Base-by-base conservation (phyloP, 2,888 invertebrate species). In the Synergus itoensis region DNA sequence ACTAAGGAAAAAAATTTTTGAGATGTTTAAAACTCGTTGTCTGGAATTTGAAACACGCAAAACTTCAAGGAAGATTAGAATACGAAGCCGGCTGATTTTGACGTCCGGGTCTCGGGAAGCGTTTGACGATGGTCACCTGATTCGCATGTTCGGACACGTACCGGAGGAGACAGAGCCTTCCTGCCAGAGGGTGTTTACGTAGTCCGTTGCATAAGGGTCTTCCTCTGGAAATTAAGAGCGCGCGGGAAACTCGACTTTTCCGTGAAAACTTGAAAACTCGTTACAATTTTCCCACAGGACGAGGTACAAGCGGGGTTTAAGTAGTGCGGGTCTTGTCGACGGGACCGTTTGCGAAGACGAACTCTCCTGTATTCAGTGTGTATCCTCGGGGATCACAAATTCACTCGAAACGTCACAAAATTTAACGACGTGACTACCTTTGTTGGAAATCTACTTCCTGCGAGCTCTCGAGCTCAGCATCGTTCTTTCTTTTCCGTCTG, bases 201-300 rank as follows among this genome's bases (percentile, higher is more conserved):
- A 86, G 83, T 82, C 80, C 84, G 85, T 89, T 89, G 88, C 89
- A 88, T 88, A 89, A 89, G 88, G 79, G 62, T 85, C 83, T 81
- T 85, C 75, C 79, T 82, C 83, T 81, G 82, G 84, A 83, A 80
- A 82, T 77, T 77, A 76, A 79, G 82, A 80, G 84, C 85, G 87
- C 88, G 87, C 89, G 88, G 89, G 88, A 88, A 88, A 88, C 83
- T 77, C 79, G 36, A 53, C 36, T 57, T 73, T 73, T 53, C 53
- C 14, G 36, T 9, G 18, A 53, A 73, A 73, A 73, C 53, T 53
- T 36, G 53, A 43, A 41, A n/a, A 43, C 7, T 40, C 3, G 48
- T 53, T 28, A 36, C 21, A 67, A 62, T 16, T 45, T 21, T 76
- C 43, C 11, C 57, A n/a, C 40, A 45, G 62, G 40, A 65, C 36